Percentiles rank a stretch among this genome's conserved stretches.
Conservation (phyloP, 2,888 invertebrate genomes). For the Rhopalosiphum nymphaeae region DNA sequence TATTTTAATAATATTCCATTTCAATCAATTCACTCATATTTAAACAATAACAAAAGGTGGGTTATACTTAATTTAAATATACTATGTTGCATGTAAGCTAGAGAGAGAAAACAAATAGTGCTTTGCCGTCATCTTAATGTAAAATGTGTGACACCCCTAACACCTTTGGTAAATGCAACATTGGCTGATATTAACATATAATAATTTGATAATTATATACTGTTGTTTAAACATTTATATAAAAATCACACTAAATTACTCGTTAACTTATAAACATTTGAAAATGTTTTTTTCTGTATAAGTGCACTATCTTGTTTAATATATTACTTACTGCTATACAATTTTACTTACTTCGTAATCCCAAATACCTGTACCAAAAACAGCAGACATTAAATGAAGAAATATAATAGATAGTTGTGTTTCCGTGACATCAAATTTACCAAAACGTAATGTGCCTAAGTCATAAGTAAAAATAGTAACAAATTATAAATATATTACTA, state of each 20-base stretch:
- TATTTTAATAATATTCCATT: not conserved
- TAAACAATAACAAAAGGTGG: not conserved
- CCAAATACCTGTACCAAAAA: slow-evolving; percentile 92
- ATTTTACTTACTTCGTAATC: slow-evolving; percentile 76
- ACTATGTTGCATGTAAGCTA: not conserved
- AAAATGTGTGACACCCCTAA: not conserved
- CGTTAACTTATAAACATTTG: not conserved
- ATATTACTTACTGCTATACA: not conserved
- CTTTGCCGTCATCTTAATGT: not conserved
- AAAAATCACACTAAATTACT: not conserved
- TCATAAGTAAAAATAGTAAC: not conserved
- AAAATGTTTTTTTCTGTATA: not conserved
- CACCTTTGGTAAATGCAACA: not conserved
- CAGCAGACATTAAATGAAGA: slow-evolving; percentile 88
- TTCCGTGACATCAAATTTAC: slow-evolving; percentile 96
- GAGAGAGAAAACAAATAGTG: not conserved
- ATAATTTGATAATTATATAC: not conserved
- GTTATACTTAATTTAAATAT: not conserved
- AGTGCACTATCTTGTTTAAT: not conserved
- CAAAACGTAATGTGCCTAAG: slow-evolving; percentile 85
- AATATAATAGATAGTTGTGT: slow-evolving; percentile 94
- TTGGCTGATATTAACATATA: not conserved
- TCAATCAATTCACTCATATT: not conserved
- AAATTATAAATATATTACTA: not conserved
- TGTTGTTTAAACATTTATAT: not conserved